Conservation (phyloP, 1,140 invertebrate genomes). For the Heliconius congener region DNA sequence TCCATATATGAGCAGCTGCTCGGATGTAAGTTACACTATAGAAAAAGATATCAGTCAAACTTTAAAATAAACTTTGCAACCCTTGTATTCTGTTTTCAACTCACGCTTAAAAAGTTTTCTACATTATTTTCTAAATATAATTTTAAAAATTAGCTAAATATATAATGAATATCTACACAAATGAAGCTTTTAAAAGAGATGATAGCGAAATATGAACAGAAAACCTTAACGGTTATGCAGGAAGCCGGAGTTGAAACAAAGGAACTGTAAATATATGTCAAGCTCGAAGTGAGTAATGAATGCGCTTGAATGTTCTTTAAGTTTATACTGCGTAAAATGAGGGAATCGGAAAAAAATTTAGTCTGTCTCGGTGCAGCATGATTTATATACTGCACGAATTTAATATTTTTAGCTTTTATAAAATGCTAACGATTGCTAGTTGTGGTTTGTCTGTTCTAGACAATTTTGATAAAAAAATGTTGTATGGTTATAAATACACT, state of each 20-base stretch:
- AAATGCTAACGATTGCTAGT: neutral
- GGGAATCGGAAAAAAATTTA: constrained; percentile 13
- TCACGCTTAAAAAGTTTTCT: no score
- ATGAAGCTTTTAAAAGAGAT: constrained; percentile 15
- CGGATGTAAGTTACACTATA: no score
- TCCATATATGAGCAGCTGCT: no score
- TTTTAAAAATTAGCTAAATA: neutral
- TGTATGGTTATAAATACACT: no score
- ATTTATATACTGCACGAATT: constrained; percentile 1
- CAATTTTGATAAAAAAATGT: no score
- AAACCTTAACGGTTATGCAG: constrained; percentile 24
- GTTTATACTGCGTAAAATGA: constrained; percentile 26
- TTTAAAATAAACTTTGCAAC: no score
- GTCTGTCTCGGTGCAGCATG: neutral
- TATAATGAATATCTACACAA: constrained; percentile 10
- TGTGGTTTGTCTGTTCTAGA: no score
- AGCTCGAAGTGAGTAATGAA: constrained; percentile 39
- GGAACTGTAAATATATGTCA: constrained; percentile 42
- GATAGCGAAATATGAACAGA: constrained; percentile 3
- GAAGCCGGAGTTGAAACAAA: constrained; percentile 36
- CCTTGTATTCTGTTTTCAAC: no score
- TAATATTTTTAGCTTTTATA: neutral
- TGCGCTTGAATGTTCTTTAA: constrained; percentile 28
- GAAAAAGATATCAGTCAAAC: no score
- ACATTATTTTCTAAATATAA: no score